Evolutionary conservation across 2,888 invertebrate species (phyloP).

Genomic region (Nezara viridula): DNA sequence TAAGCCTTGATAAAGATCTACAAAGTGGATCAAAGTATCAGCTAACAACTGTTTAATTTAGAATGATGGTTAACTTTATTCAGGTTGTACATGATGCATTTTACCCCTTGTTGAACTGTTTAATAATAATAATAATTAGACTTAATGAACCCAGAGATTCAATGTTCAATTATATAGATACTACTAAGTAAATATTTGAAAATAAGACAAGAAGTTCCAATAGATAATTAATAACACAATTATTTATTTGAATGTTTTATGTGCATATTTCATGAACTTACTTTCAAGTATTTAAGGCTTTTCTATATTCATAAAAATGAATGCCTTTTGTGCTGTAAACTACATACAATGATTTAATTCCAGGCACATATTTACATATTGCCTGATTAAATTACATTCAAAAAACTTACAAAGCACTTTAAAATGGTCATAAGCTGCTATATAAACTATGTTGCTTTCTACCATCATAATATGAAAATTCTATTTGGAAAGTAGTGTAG

Average conservation of each 20-base stretch:
- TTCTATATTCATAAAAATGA: slow-evolving; percentile 31
- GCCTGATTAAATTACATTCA: slow-evolving; percentile 34
- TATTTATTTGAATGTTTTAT: slow-evolving; percentile 40
- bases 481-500: slow-evolving; percentile 58
- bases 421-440: slow-evolving; percentile 50
- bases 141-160: neutral
- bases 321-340: slow-evolving; percentile 47
- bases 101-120: neutral
- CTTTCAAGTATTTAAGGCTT: slow-evolving; percentile 22
- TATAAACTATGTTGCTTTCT: slow-evolving; percentile 3
- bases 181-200: neutral
- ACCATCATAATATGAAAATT: slow-evolving; percentile 46
- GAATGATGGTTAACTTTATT: no score
- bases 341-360: slow-evolving; percentile 7
- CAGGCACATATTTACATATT: slow-evolving; percentile 45
- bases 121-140: neutral
- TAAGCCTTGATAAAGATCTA: no score
- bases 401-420: slow-evolving; percentile 45
- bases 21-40: no score
- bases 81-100: neutral
- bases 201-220: neutral
- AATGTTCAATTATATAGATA: neutral
- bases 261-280: slow-evolving; percentile 54
- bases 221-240: slow-evolving; percentile 31
- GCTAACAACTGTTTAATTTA: no score